Percentiles rank a stretch among this genome's conserved stretches.
These are phyloP conservation scores for Cydia splendana DNA, from an alignment of 1,140 invertebrate genomes.

Conservation along the genomic window DNA sequence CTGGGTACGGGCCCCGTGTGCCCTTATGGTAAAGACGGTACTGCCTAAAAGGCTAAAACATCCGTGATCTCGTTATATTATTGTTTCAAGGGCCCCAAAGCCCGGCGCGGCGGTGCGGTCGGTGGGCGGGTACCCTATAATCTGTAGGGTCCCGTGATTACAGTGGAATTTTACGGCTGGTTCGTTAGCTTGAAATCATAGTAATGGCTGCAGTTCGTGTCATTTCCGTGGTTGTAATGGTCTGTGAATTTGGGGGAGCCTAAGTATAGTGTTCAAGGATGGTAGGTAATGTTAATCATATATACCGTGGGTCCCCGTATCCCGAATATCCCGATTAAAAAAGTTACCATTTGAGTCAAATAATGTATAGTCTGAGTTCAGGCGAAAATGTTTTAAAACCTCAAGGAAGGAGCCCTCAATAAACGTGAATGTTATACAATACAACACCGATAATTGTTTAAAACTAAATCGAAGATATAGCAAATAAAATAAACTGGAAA, in stretches of 20 bases:
- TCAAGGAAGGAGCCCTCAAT: too few relatives aligned
- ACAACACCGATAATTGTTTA: too few relatives aligned
- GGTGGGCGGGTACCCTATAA: conserved; percentile 71
- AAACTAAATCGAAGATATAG: too few relatives aligned
- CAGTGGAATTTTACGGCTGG: conserved; percentile 57
- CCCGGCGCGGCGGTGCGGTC: conserved; percentile 32
- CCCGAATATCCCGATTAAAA: too few relatives aligned
- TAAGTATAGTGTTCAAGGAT: conserved; percentile 3
- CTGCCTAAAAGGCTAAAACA: not conserved
- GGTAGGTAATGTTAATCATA: not conserved
- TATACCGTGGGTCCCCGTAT: not conserved
- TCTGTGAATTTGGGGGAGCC: conserved; percentile 48
- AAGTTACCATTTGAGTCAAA: too few relatives aligned
- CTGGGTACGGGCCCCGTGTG: too few relatives aligned
- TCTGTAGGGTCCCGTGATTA: conserved; percentile 64
- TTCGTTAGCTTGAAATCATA: conserved; percentile 73
- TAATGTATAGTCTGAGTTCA: too few relatives aligned
- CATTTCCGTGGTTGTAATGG: conserved; percentile 60
- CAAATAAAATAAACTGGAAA: too few relatives aligned
- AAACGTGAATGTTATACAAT: too few relatives aligned
- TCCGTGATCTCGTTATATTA: conserved; percentile 30
- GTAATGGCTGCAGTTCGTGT: conserved; percentile 63
- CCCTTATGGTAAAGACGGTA: too few relatives aligned
- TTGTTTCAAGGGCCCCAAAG: conserved; percentile 37
- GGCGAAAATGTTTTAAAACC: too few relatives aligned